Evolutionary conservation across 2,888 invertebrate species (phyloP).

Genomic region (Drosophila formosana): DNA sequence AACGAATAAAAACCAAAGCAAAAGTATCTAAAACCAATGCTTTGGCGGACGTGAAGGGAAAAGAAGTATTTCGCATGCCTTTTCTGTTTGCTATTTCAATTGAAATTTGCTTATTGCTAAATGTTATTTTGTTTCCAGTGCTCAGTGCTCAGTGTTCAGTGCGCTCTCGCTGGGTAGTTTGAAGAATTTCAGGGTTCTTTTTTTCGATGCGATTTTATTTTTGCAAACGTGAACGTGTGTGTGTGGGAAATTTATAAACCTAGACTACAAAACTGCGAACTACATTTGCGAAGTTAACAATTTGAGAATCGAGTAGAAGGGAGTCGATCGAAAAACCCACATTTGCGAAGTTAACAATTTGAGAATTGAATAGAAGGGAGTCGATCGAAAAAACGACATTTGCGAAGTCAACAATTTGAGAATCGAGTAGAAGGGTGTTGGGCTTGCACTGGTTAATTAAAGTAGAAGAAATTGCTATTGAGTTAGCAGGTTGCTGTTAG

Average conservation of each 20-base stretch:
- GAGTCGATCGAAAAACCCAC: too few species aligned
- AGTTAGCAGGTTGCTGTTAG: too few species aligned
- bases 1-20: constrained; percentile 17
- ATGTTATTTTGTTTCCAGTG: constrained; percentile 60
- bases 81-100: constrained; percentile 73
- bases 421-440: too few species aligned
- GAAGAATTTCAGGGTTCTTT: constrained; percentile 57
- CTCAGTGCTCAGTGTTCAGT: neutral
- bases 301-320: too few species aligned
- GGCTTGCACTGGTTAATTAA: too few species aligned
- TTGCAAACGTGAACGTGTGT: constrained; percentile 31
- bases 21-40: constrained; percentile 25
- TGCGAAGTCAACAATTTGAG: too few species aligned
- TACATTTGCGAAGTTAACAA: too few species aligned
- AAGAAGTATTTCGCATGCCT: constrained; percentile 48
- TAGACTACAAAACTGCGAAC: constrained; percentile 58
- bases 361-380: too few species aligned
- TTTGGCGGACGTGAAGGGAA: constrained; percentile 1
- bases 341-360: too few species aligned
- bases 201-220: neutral
- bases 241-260: constrained; percentile 43
- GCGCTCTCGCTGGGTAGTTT: constrained; percentile 37
- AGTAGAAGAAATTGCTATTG: too few species aligned
- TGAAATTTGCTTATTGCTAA: constrained; percentile 77
- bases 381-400: too few species aligned